Evolutionary conservation across 2,888 invertebrate species (phyloP), one percentile per base, ranked within the genome.

Genomic region (Auanema freiburgensis): DNA sequence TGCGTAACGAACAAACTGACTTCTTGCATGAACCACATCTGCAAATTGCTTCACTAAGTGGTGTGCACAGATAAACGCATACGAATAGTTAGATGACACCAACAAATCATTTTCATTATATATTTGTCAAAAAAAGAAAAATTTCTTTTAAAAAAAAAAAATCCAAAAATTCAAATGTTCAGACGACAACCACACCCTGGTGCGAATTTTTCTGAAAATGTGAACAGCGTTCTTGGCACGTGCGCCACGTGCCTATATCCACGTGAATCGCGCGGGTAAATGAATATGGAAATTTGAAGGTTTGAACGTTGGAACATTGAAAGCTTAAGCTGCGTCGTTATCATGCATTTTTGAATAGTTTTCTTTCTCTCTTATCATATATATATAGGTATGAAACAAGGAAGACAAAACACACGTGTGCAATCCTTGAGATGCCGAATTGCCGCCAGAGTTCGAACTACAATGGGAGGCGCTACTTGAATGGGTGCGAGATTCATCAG

Each of bases 1-100:
- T 64, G 46, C 74, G 57, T 16, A 61, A 57, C 12, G 74, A 74
- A n/a, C 66, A 65, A 8, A 74, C 71, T 5, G 51, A 24, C 62
- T 70, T 74, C 24, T 69, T 61, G 63, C 71, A 71, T 8, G 70
- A 51, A 8, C 65, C 65, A 57, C 74, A 74, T 18, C 69, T 73
- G 64, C 33, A 67, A 63, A 54, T 40, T 18, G 23, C 14, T 56
- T 53, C 53, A 23, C 18, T 46, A 46, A 46, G 18, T 46, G 33
- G 46, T 46, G 18, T 46, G 18, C 16, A 12, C 43, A 46, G 21
- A 46, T 5, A 5, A 16, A 21, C 21, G 18, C 4, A 46, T 21
- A 21, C 21, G 21, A 46, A 46, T 16, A 21, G 3, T 23, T 23
- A 18, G 23, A 53, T n/a, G 18, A 24, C 24, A 18, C 53, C 23